Evolutionary conservation across 1,140 invertebrate species (phyloP).

Genomic region (Atta colombica): DNA sequence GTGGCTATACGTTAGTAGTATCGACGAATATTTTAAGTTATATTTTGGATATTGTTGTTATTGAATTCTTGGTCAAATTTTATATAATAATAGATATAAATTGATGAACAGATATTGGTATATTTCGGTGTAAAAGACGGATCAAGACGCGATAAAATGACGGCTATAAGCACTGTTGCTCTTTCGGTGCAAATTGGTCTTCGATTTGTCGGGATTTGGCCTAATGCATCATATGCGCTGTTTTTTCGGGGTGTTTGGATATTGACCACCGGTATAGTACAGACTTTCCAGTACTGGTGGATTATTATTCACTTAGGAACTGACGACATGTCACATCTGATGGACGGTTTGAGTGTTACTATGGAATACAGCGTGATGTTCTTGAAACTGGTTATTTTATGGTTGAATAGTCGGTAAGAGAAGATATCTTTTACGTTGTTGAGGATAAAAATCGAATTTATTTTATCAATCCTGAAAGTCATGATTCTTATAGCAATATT

Average conservation of each 20-base stretch:
- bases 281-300: background rate
- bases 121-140: background rate
- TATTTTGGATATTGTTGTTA: background rate
- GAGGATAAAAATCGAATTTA: background rate
- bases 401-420: too few species aligned
- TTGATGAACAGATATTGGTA: background rate
- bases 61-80: background rate
- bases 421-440: background rate
- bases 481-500: background rate
- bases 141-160: background rate
- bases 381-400: background rate
- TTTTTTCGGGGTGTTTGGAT: background rate
- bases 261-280: background rate
- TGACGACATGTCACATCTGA: background rate
- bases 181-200: background rate
- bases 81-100: background rate
- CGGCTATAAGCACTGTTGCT: background rate
- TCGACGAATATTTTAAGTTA: background rate
- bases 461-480: background rate
- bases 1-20: background rate
- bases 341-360: background rate
- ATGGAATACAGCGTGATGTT: background rate
- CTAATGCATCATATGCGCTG: background rate
- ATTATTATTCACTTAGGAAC: background rate
- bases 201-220: background rate